Conservation (phyloP, 2,888 invertebrate species). For the Parnassius glacialis region DNA sequence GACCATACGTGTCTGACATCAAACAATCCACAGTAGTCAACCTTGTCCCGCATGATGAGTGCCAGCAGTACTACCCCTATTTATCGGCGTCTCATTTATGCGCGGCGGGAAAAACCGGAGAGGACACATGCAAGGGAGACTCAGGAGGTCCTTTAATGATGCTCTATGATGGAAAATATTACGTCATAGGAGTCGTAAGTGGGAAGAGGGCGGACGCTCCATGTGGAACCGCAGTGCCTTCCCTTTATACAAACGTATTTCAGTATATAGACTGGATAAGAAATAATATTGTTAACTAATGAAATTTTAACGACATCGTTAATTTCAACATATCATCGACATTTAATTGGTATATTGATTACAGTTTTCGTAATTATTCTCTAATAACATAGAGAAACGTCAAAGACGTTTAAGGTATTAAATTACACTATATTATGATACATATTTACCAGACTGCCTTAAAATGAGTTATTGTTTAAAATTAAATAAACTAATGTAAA, state of each 20-base stretch:
- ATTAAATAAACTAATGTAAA: no score
- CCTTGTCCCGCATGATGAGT: slow-evolving; percentile 58
- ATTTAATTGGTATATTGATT: background rate
- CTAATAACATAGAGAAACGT: no score
- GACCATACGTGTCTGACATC: slow-evolving; percentile 51
- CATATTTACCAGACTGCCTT: no score
- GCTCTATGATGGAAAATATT: slow-evolving; percentile 58
- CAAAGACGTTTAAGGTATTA: no score
- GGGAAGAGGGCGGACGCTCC: slow-evolving; percentile 66
- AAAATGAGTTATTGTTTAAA: no score
- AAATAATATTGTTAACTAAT: slow-evolving; percentile 28
- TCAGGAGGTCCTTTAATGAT: slow-evolving; percentile 73
- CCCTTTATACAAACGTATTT: slow-evolving; percentile 68
- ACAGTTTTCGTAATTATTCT: background rate
- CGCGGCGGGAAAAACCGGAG: slow-evolving; percentile 63
- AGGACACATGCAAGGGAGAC: slow-evolving; percentile 73
- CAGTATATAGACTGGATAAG: slow-evolving; percentile 63
- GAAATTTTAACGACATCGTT: background rate
- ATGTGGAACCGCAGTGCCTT: slow-evolving; percentile 67
- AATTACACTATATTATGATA: no score
- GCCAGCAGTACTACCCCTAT: slow-evolving; percentile 51
- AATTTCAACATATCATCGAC: slow-evolving; percentile 6
- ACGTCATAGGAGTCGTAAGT: slow-evolving; percentile 67
- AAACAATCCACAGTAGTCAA: slow-evolving; percentile 68
- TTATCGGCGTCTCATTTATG: slow-evolving; percentile 60